Base-by-base conservation (phyloP, 1,140 invertebrate genomes). In the Telenomus remus region DNA sequence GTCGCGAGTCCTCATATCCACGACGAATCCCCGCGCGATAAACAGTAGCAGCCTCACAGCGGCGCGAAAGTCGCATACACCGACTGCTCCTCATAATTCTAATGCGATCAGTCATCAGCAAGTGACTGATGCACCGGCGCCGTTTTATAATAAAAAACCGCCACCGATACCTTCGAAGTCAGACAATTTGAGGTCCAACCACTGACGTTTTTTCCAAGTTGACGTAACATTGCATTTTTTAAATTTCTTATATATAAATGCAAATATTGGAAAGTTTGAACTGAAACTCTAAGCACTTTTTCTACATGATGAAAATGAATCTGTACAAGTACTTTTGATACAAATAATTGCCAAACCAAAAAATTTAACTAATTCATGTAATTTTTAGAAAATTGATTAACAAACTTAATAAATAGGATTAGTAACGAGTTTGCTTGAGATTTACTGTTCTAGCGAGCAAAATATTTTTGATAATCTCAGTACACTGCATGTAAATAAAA, bases 11-110 rank as follows among this genome's bases (percentile, higher is more conserved):
- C 86, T 94, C 65, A 87, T 93, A 19, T 94, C 91, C 1, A 94
- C 93, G 13, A 94, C 93, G 35, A 95, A 95, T 86, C 87, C 87
- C 12, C 85, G 90, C 74, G 90, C 86, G 37, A 90, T 92, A 51
- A 90, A 86, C 68, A 86, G 87, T 55, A 89, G 89, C 79, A 91
- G 86, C 80, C 81, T 83, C 60, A 87, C 87, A 48, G 84, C 61
- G 50, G 39, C 61, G 14, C 66, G 63, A 15, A 63, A 61, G 7
- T 56, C 66, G 27, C 47, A 64, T 43, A 53, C 53, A 0, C 4
- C 46, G 0, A 14, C 0, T 0, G 44, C 16, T 0, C 53, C 64
- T 15, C 89, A 84, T 60, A 89, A 89, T 69, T 81, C 88, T 16
- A 88, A 87, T 65, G 86, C 88, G 85, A 59, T 75, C 89, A 37